These are phyloP conservation scores for Leptobrachium leishanense DNA, from an alignment of 2,113 vertebrate genomes.

Conservation along the genomic window DNA sequence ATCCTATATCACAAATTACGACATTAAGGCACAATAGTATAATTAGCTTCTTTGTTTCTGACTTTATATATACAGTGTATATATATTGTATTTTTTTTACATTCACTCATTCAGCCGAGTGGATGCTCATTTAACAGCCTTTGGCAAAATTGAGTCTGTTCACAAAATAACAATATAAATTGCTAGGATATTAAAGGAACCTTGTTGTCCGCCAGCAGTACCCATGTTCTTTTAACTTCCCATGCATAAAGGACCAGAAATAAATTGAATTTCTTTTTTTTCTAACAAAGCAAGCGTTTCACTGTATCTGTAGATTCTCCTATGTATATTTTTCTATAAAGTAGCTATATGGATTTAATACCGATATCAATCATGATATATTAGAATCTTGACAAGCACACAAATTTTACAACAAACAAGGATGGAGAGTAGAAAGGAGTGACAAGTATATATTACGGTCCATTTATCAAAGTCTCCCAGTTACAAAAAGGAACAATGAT, in stretches of 20 bases:
- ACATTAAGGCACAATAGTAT: no score
- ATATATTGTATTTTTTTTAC: no score
- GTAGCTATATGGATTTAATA: not conserved
- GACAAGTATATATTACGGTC: constrained; percentile 10
- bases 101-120: no score
- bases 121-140: no score
- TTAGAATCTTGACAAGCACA: constrained; percentile 15
- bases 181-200: no score
- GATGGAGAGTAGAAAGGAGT: not conserved
- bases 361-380: constrained; percentile 22
- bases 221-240: no score
- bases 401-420: constrained; percentile 1
- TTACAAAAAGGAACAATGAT: not conserved
- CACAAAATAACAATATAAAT: no score
- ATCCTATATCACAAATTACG: no score
- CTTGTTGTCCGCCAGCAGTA: no score
- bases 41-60: no score
- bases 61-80: no score
- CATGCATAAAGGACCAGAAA: not conserved
- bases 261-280: not conserved
- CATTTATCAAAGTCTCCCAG: constrained; percentile 20
- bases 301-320: not conserved
- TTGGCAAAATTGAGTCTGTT: no score
- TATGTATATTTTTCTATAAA: constrained; percentile 4
- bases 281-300: not conserved